phyloP scores from a whole-genome alignment of 2,797 vertebrate genomes.

The Cuniculus paca region DNA sequence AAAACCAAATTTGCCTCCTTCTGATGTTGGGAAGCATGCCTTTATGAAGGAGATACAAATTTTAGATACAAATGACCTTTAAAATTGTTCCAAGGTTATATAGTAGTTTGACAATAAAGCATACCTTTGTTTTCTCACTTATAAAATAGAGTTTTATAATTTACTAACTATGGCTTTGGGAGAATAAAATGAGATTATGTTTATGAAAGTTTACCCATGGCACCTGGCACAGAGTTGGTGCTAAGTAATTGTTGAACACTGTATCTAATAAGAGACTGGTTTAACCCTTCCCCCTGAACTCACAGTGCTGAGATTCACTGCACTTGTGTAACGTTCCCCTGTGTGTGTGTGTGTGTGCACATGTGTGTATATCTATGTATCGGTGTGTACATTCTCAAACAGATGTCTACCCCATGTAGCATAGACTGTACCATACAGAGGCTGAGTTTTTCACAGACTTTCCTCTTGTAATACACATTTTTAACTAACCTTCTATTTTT shows the following conservation, averaged over 20 bases:
- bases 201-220: neutral
- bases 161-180: neutral
- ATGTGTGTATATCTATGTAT: neutral
- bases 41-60: neutral
- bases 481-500: neutral
- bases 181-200: neutral
- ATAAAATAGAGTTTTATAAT: neutral
- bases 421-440: neutral
- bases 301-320: neutral
- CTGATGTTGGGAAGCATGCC: neutral
- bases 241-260: neutral
- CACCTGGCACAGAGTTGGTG: neutral
- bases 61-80: neutral
- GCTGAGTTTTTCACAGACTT: neutral
- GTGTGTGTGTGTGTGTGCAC: neutral
- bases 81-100: neutral
- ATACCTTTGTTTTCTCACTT: constrained; percentile 27
- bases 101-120: constrained; percentile 19
- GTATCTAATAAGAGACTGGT: neutral
- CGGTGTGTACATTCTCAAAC: neutral
- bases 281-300: neutral
- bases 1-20: neutral
- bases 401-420: neutral
- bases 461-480: neutral
- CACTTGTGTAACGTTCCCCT: neutral